phyloP scores from a whole-genome alignment of 2,888 invertebrate genomes.

The Agrotis exclamationis region DNA sequence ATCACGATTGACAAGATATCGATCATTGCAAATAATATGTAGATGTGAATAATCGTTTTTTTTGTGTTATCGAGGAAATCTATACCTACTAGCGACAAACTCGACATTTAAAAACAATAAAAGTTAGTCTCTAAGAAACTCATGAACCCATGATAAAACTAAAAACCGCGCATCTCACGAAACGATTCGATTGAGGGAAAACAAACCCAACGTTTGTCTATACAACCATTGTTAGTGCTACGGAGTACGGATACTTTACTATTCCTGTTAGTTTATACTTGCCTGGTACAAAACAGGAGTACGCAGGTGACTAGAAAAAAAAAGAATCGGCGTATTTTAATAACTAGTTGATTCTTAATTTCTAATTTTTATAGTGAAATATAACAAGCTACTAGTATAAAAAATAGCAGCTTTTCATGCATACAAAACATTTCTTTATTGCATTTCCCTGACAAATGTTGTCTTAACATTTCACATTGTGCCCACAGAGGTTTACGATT shows the following conservation, averaged over 20 bases:
- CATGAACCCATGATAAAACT: background rate
- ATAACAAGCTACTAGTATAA: conserved; percentile 12
- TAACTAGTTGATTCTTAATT: too few species aligned
- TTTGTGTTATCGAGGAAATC: too few species aligned
- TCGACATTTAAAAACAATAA: background rate
- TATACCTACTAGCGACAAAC: too few species aligned
- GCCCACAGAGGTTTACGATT: conserved; percentile 37
- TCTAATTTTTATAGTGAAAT: background rate
- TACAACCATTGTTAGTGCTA: conserved; percentile 6
- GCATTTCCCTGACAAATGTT: conserved; percentile 25
- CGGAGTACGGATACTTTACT: conserved; percentile 28
- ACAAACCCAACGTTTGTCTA: conserved; percentile 28
- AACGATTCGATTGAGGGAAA: conserved; percentile 21
- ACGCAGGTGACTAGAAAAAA: conserved; percentile 60
- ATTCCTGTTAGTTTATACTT: conserved; percentile 54
- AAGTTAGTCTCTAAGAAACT: background rate
- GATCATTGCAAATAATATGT: background rate
- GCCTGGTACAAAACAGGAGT: conserved; percentile 68
- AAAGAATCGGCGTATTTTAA: background rate
- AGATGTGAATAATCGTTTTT: background rate
- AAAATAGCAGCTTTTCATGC: conserved; percentile 1
- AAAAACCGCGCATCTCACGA: background rate
- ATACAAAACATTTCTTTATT: conserved; percentile 20
- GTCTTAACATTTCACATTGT: conserved; percentile 25
- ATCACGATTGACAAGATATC: conserved; percentile 7